Evolutionary conservation across 2,888 invertebrate genomes (phyloP).

Genomic region (Rhagonycha fulva): DNA sequence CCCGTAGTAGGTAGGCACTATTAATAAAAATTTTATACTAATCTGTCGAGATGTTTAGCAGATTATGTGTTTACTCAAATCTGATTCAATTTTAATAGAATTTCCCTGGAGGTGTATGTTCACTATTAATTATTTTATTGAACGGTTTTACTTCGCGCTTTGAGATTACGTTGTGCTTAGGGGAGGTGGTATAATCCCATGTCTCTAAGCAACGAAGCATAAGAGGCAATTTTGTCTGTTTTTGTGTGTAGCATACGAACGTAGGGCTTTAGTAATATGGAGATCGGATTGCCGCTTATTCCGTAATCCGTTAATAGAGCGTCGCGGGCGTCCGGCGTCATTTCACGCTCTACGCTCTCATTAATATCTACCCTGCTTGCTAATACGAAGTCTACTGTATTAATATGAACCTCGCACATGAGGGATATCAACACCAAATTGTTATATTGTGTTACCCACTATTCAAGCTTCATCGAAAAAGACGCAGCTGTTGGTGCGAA

Average conservation of each 20-base stretch:
- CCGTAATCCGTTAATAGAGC: slow-evolving; percentile 50
- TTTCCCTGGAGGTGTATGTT: slow-evolving; percentile 41
- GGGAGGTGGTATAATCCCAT: slow-evolving; percentile 49
- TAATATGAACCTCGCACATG: slow-evolving; percentile 26
- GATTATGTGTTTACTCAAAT: slow-evolving; percentile 20
- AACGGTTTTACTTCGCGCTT: slow-evolving; percentile 43
- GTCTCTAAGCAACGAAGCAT: slow-evolving; percentile 48
- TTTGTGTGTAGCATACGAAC: slow-evolving; percentile 44
- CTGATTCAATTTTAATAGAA: slow-evolving; percentile 34
- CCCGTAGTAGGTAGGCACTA: slow-evolving; percentile 8
- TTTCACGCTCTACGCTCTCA: slow-evolving; percentile 53
- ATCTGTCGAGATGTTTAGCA: slow-evolving; percentile 14
- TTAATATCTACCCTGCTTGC: slow-evolving; percentile 44
- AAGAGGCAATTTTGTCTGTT: slow-evolving; percentile 51
- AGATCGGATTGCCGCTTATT: slow-evolving; percentile 52
- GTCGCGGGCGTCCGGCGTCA: slow-evolving; percentile 50
- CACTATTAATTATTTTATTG: slow-evolving; percentile 55
- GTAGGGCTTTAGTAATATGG: slow-evolving; percentile 48
- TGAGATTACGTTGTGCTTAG: slow-evolving; percentile 28
- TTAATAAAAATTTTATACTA: slow-evolving; percentile 26
- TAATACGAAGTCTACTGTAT: slow-evolving; percentile 26
- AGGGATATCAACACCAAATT: slow-evolving; percentile 21
- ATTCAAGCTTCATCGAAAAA: slow-evolving; percentile 6
- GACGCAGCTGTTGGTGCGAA: slow-evolving; percentile 43
- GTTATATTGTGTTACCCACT: slow-evolving; percentile 17